Percentiles rank a stretch among this genome's conserved stretches.
phyloP scores from a whole-genome alignment of 2,888 invertebrate species.

The Torymus auratus region DNA sequence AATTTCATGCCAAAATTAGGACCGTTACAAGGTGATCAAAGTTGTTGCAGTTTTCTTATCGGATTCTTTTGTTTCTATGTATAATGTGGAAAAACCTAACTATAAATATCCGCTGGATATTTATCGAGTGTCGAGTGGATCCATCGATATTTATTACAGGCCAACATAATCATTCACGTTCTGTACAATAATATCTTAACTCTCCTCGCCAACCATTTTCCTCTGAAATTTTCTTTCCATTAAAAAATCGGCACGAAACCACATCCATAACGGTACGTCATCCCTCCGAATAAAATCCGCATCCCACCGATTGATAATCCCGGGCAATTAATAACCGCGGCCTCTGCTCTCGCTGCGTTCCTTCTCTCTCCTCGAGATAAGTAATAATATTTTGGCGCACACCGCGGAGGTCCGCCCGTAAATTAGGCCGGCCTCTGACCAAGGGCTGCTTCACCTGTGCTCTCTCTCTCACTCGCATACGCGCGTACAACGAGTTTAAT shows the following conservation, averaged over 20 bases:
- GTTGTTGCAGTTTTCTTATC: neutral
- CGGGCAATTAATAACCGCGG: constrained; percentile 38
- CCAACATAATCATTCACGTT: too few relatives aligned
- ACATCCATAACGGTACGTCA: too few relatives aligned
- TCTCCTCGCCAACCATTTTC: too few relatives aligned
- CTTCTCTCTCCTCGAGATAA: constrained; percentile 61
- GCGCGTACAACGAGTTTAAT: constrained; percentile 74
- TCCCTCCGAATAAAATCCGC: too few relatives aligned
- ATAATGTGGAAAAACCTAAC: too few relatives aligned
- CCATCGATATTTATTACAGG: too few relatives aligned
- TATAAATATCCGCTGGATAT: too few relatives aligned
- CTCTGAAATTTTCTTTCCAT: too few relatives aligned
- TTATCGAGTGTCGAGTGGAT: too few relatives aligned
- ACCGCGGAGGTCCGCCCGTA: constrained; percentile 75
- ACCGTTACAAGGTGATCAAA: neutral
- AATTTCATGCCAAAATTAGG: too few relatives aligned
- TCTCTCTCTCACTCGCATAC: constrained; percentile 39
- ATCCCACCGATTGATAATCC: constrained; percentile 13
- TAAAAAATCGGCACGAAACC: too few relatives aligned
- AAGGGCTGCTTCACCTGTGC: constrained; percentile 44
- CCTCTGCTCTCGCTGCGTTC: constrained; percentile 24
- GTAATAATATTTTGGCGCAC: constrained; percentile 68
- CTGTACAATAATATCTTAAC: too few relatives aligned
- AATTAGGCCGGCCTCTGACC: constrained; percentile 67
- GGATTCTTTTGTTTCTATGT: neutral